Evolutionary conservation across 2,113 vertebrate genomes (phyloP).

Genomic region (Tympanuchus pallidicinctus): DNA sequence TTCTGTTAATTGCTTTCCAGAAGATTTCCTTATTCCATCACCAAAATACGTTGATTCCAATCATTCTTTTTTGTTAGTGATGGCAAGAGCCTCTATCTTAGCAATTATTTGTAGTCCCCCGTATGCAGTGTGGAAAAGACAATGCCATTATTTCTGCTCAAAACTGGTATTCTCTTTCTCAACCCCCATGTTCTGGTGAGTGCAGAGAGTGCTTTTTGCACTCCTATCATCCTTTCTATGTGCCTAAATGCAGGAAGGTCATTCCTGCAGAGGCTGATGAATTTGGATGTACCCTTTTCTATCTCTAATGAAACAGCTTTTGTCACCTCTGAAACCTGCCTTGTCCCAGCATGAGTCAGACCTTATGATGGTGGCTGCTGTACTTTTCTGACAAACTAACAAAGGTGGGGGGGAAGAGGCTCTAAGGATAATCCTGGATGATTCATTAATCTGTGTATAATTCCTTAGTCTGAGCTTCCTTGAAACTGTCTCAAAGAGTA

Average conservation of each 20-base stretch:
- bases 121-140: not conserved
- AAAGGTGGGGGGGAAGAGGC: not conserved
- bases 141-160: not conserved
- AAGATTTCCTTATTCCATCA: not conserved
- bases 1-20: not conserved
- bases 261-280: not conserved
- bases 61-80: not conserved
- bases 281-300: not conserved
- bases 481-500: not conserved
- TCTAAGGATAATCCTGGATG: not conserved
- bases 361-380: not conserved
- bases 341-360: not conserved
- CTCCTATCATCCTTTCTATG: not conserved
- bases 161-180: not conserved
- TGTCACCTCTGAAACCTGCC: not conserved
- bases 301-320: not conserved
- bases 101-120: not conserved
- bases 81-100: not conserved
- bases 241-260: not conserved
- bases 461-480: conserved; percentile 10
- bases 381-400: not conserved
- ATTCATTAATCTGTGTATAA: conserved; percentile 34
- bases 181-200: not conserved
- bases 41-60: not conserved
- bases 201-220: not conserved